Evolutionary conservation across 2,113 vertebrate species (phyloP).

Genomic region (Plotosus lineatus): DNA sequence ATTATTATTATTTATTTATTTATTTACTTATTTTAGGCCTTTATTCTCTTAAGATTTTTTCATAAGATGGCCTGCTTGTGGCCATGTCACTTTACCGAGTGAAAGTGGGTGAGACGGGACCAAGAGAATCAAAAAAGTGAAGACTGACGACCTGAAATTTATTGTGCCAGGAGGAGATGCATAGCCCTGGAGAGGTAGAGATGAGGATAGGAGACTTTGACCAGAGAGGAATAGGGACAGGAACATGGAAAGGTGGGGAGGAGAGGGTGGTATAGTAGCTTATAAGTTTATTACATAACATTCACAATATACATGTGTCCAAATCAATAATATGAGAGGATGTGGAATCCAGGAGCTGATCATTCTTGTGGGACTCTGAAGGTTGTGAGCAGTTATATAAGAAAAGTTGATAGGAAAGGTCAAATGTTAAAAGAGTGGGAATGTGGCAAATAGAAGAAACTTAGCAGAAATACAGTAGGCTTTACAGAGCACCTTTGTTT

Average conservation of each 20-base stretch:
- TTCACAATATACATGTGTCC: background rate
- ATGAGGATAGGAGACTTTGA: background rate
- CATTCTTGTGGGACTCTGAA: background rate
- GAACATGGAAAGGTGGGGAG: background rate
- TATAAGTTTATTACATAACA: constrained; percentile 1
- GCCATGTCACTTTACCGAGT: constrained; percentile 2
- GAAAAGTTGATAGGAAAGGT: background rate
- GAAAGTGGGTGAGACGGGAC: background rate
- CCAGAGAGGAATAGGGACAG: background rate
- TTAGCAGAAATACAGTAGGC: background rate
- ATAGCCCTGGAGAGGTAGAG: background rate
- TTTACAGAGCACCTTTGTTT: background rate
- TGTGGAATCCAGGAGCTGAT: background rate
- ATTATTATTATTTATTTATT: too few relatives aligned
- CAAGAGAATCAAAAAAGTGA: background rate
- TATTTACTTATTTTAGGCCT: background rate
- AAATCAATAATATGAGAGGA: background rate
- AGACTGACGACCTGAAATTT: constrained; percentile 3
- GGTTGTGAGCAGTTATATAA: background rate
- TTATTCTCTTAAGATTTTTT: background rate
- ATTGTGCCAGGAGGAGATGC: constrained; percentile 2
- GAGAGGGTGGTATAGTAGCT: background rate
- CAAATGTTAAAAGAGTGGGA: background rate
- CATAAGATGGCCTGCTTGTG: background rate
- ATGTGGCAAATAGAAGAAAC: background rate